Percentiles rank a stretch among this genome's conserved stretches.
phyloP scores from a whole-genome alignment of 2,888 invertebrate species.

The Pachycephus smyrnensis region DNA sequence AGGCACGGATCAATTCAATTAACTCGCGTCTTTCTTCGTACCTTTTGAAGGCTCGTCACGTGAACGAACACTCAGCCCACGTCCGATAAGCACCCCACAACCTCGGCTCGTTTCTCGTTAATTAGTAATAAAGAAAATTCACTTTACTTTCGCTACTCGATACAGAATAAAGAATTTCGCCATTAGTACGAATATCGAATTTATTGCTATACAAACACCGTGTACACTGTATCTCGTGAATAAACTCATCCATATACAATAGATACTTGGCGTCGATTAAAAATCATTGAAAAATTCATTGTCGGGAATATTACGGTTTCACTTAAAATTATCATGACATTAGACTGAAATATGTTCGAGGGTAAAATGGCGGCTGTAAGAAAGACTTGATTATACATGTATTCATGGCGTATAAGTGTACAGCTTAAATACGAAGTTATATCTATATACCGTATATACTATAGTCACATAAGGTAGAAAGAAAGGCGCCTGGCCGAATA shows the following conservation, averaged over 20 bases:
- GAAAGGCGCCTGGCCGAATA: conserved; percentile 42
- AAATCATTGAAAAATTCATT: background rate
- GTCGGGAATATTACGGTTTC: background rate
- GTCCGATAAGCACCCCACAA: background rate
- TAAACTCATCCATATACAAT: background rate
- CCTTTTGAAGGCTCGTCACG: background rate
- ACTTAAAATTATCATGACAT: background rate
- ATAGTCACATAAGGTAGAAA: background rate
- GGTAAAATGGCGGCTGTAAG: background rate
- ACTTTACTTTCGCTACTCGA: background rate
- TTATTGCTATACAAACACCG: background rate
- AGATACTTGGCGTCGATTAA: background rate
- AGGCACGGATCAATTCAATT: background rate
- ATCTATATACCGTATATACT: background rate
- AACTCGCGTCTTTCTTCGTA: background rate
- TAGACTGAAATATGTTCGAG: background rate
- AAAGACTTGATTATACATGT: background rate
- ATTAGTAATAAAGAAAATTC: background rate
- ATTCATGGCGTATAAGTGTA: no score
- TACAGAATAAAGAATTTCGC: background rate
- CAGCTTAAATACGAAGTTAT: background rate
- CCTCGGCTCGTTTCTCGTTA: background rate
- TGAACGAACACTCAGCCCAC: background rate
- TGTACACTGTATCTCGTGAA: background rate
- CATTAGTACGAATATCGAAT: background rate